Percentiles rank a stretch among this genome's conserved stretches.
Evolutionary conservation across 2,113 vertebrate species (phyloP).

Genomic region (Chloropsis cyanopogon): DNA sequence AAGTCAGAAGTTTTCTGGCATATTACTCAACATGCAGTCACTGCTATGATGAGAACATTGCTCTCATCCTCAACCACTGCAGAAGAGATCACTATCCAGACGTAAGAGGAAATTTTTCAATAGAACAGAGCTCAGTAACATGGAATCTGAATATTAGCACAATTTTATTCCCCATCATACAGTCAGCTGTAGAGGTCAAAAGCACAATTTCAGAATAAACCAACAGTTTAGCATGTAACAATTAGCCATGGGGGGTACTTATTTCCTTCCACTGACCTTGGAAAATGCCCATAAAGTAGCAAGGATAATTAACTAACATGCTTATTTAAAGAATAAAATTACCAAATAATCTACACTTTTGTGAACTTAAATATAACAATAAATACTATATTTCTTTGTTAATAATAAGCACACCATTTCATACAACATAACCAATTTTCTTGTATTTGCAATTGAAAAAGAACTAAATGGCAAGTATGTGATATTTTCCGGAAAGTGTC

Average conservation of each 20-base stretch:
- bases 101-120: not conserved
- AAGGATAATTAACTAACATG: not conserved
- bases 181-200: not conserved
- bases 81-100: not conserved
- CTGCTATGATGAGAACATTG: not conserved
- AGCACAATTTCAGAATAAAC: not conserved
- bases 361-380: not conserved
- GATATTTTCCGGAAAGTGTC: not conserved
- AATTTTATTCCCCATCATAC: not conserved
- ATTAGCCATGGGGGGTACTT: not conserved
- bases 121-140: not conserved
- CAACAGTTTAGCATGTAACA: not conserved
- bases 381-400: not conserved
- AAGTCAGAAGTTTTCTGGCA: slow-evolving; percentile 17
- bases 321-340: not conserved
- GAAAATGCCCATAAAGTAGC: not conserved
- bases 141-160: not conserved
- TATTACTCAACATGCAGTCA: slow-evolving; percentile 42
- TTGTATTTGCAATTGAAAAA: not conserved
- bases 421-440: not conserved
- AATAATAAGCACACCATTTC: not conserved
- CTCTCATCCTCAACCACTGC: not conserved
- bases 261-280: not conserved
- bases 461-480: not conserved
- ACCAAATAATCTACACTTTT: not conserved